Conservation (phyloP, 2,797 vertebrate species). For the Centroberyx gerrardi region DNA sequence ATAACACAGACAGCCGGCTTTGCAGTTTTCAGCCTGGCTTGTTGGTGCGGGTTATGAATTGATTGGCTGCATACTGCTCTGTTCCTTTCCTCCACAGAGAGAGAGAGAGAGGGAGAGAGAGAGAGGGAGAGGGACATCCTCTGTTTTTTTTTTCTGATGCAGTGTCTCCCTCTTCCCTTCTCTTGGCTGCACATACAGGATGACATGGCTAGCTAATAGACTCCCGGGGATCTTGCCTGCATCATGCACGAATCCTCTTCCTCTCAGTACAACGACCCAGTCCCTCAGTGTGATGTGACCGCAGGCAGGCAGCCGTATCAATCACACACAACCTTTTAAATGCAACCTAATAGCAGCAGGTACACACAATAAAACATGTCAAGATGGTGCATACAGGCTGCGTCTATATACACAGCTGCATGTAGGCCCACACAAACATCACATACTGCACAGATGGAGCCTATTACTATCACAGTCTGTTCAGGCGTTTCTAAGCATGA, state of each 20-base stretch:
- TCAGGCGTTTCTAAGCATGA: constrained; percentile 9
- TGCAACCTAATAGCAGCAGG: constrained; percentile 1
- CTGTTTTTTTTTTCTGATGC: constrained; percentile 60
- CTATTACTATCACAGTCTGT: neutral
- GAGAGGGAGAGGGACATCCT: constrained; percentile 75
- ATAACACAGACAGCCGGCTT: constrained; percentile 46
- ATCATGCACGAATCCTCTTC: neutral
- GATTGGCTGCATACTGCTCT: constrained; percentile 71
- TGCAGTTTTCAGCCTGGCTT: constrained; percentile 44
- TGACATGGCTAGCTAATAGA: constrained; percentile 50
- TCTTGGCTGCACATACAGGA: constrained; percentile 55
- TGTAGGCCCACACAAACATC: neutral
- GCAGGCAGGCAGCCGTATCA: constrained; percentile 34
- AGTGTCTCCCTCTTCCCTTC: constrained; percentile 70
- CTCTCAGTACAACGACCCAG: neutral
- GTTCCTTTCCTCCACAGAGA: constrained; percentile 23
- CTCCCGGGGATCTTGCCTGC: constrained; percentile 2
- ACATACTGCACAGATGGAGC: constrained; percentile 38
- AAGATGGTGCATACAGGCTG: neutral
- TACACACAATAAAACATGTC: neutral
- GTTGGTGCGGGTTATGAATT: constrained; percentile 73
- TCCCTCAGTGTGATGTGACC: neutral
- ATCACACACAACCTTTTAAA: neutral
- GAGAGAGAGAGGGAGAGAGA: constrained; percentile 12
- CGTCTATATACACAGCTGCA: constrained; percentile 1